A percentile compares a stretch with the other conserved stretches of the same genome.
phyloP scores from a whole-genome alignment of 1,140 invertebrate species.

The Campoletis sonorensis region DNA sequence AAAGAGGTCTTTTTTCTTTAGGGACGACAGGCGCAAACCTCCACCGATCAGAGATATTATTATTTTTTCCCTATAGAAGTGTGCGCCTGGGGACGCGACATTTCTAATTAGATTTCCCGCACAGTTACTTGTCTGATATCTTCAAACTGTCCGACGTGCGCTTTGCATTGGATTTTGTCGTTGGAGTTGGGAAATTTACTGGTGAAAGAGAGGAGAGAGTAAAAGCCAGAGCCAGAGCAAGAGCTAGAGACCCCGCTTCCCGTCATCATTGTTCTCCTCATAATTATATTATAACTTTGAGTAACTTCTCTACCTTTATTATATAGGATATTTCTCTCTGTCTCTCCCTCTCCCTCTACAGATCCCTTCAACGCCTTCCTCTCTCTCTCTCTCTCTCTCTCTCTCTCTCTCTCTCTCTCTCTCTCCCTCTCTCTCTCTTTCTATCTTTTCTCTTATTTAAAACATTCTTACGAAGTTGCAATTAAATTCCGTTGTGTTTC shows the following conservation, averaged over 20 bases:
- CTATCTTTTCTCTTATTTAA: background rate
- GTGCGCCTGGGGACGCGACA: conserved; percentile 18
- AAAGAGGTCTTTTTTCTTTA: background rate
- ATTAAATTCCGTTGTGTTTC: background rate
- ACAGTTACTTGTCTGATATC: conserved; percentile 25
- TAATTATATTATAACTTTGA: conserved; percentile 25
- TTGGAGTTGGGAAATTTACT: conserved; percentile 14
- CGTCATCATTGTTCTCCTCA: conserved; percentile 11
- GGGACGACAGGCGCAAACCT: background rate
- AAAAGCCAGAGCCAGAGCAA: too few species aligned
- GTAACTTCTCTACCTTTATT: too few species aligned
- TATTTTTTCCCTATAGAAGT: background rate
- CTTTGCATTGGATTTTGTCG: background rate
- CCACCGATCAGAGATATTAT: background rate
- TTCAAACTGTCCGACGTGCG: background rate
- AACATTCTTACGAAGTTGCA: background rate
- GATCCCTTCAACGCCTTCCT: background rate
- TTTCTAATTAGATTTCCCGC: conserved; percentile 40
- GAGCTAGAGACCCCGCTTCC: background rate
- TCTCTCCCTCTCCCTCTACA: background rate
- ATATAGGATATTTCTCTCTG: background rate
- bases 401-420: background rate
- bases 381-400: background rate
- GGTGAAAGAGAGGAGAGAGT: background rate
- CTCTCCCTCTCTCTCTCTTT: background rate